Evolutionary conservation across 2,888 invertebrate species (phyloP), one percentile per base, ranked within the genome.

Genomic region (Epiblema foenella): DNA sequence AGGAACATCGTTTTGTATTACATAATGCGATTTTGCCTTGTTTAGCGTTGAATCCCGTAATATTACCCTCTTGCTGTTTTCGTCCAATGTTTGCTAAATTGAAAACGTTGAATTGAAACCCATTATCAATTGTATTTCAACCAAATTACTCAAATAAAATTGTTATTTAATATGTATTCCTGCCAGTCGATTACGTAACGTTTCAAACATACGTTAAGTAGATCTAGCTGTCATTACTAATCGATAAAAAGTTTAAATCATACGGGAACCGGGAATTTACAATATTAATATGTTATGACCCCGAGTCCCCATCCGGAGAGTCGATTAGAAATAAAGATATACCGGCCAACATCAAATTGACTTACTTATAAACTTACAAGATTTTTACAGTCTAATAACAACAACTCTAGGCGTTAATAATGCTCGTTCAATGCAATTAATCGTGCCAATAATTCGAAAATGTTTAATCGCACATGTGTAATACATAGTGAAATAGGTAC

Each of bases 401-500:
- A 42, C 39, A 11, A 12, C 11, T 42, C 11, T 42, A 42, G 15
- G 42, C 42, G 42, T 42, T 42, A 12, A 42, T 42, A 42, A 42
- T 42, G 42, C 15, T 42, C 15, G 42, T 15, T 15, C 37, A n/a
- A 15, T 56, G 49, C 46, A 69, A 56, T 63, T 49, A 20, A 68
- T 62, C 33, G 37, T 18, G 29, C 17, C 46, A 66, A 60, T 71
- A 66, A 66, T 56, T 37, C 46, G 18, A 37, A 67, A 67, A 71
- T 29, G 60, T 62, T 66, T 62, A 56, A 62, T 62, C 56, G 11
- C 51, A 46, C 66, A 65, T 58, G 58, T 42, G 58, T 54, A 54
- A 42, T 56, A 68, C 56, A 49, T 49, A 62, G 39, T 58, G 46
- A 59, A 69, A 75, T 46, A n/a, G 68, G 72, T 69, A 73, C 77